phyloP scores from a whole-genome alignment of 2,113 vertebrate genomes.

The Panthera leo region DNA sequence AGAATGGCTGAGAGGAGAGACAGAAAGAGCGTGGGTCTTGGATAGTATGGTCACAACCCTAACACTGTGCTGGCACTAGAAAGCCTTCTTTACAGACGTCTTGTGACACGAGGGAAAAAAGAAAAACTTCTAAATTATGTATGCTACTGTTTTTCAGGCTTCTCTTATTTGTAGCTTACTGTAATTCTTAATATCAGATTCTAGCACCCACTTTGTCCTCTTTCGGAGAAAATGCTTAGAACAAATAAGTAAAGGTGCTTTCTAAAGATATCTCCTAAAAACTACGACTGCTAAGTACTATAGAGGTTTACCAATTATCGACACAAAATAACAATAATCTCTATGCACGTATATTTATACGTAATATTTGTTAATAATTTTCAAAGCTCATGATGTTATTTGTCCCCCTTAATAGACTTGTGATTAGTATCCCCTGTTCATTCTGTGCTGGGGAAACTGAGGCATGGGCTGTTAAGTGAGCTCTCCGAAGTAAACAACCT shows the following conservation, averaged over 20 bases:
- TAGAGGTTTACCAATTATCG: not conserved
- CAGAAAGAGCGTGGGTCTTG: not conserved
- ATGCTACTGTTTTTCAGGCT: not conserved
- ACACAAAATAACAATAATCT: not conserved
- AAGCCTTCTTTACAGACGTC: not conserved
- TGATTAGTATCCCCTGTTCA: not conserved
- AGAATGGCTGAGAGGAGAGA: not conserved
- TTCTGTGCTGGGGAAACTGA: not conserved
- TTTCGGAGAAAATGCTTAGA: not conserved
- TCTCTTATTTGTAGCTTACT: not conserved
- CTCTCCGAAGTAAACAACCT: not conserved
- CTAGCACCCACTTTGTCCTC: not conserved
- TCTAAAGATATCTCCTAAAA: not conserved
- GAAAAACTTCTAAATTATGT: not conserved
- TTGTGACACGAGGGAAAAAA: not conserved
- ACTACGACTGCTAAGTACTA: not conserved
- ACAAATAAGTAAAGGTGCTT: not conserved
- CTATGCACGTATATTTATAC: not conserved
- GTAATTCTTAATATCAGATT: not conserved
- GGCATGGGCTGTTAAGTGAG: not conserved
- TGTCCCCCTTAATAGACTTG: not conserved
- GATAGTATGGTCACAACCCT: fast-evolving
- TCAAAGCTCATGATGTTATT: not conserved
- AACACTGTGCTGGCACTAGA: not conserved
- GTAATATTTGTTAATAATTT: not conserved